A percentile compares a stretch with the other conserved stretches of the same genome.
phyloP scores from a whole-genome alignment of 2,888 invertebrate species.

The Lycia hirtaria region DNA sequence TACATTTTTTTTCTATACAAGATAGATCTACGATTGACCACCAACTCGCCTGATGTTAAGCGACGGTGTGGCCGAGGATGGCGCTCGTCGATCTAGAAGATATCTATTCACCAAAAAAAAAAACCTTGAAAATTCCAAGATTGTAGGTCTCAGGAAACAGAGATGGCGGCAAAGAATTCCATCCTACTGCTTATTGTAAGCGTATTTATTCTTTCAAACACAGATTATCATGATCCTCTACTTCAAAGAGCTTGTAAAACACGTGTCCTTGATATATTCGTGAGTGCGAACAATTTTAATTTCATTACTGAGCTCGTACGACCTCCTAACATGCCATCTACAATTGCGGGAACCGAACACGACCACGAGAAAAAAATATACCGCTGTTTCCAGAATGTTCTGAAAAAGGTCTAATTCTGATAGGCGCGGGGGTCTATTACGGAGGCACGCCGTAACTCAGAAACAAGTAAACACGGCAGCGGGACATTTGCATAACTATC shows the following conservation, averaged over 20 bases:
- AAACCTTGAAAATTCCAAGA: too few species aligned
- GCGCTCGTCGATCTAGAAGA: too few species aligned
- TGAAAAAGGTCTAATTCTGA: conserved; percentile 73
- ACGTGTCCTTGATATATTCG: conserved; percentile 37
- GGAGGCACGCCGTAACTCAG: conserved; percentile 79
- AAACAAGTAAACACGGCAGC: conserved; percentile 81
- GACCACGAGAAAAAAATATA: conserved; percentile 43
- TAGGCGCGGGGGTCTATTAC: conserved; percentile 75
- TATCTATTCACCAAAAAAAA: too few species aligned
- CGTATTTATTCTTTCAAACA: neutral
- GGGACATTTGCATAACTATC: conserved; percentile 82
- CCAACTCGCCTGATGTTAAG: too few species aligned
- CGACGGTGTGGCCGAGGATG: too few species aligned
- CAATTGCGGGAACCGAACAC: conserved; percentile 58
- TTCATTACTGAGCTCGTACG: conserved; percentile 46
- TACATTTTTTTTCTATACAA: too few species aligned
- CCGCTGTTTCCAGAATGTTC: conserved; percentile 36
- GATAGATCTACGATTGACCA: too few species aligned
- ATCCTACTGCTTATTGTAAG: too few species aligned
- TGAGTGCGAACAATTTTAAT: conserved; percentile 51
- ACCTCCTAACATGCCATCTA: conserved; percentile 63
- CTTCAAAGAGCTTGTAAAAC: neutral
- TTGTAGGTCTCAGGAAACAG: too few species aligned
- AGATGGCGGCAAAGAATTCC: too few species aligned
- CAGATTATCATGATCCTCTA: neutral